Base-by-base conservation (phyloP, 92 coral and sea anemone species). In the Epizoanthus ramosus region DNA sequence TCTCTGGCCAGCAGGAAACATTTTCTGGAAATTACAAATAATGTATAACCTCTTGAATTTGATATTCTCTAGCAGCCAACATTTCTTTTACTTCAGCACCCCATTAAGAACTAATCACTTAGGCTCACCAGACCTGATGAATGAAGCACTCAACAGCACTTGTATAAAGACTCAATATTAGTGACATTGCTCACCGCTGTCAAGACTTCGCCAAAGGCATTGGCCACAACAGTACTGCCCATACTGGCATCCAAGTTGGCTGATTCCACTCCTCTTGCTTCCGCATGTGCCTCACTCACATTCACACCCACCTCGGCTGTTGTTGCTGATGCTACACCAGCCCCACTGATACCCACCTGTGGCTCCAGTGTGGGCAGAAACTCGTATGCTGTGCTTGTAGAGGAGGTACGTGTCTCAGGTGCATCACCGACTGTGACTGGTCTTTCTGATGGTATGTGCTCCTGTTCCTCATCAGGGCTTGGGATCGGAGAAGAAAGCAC, bases 201-300 rank as follows among this genome's bases (percentile, higher is more conserved):
- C 22, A 77, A 65, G 57, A 77, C 82, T 21, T 77, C 71, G 61
- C 82, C 58, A 61, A 77, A 77, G 43, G 82, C 82, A 21, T 35
- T 65, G 35, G 80, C 80, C 17, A 75, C 80, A 75, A 75, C 80
- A 57, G 80, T 75, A 21, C 81, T 77, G 43, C 21, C 65, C 82
- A 77, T 77, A 59, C 70, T 61, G 41, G 43, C 25, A 18, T 77
- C 56, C 71, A 77, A 43, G 45, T 56, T 57, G 5, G 25, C 25
- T 16, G n/a, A 4, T 18, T 37, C 47, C 15, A 18, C 47, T 31
- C 18, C 41, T 23, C 2, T 25, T 24, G 63, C 12, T 67, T 75
- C 68, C 17, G 10, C 68, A 6, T 19, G 81, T 47, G 39, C 35
- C 5, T 37, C 61, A 12, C 16, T 4, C 5, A 3, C 54, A 35